Evolutionary conservation across 2,888 invertebrate genomes (phyloP), one percentile per base, ranked within the genome.

Genomic region (Teleogryllus oceanicus): DNA sequence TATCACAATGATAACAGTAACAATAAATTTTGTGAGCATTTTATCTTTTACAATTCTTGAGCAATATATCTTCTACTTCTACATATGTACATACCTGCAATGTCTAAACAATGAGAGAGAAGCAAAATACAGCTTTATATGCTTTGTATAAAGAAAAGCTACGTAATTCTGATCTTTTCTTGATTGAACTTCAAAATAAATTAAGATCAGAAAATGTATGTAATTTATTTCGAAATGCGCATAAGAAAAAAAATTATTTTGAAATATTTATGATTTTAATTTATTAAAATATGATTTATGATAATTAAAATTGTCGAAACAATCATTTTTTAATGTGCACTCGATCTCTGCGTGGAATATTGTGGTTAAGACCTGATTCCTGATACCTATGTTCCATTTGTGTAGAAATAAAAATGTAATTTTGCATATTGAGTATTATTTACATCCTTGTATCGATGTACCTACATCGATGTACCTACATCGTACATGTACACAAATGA

Each of bases 11-110:
- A 62, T 62, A 62, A 62, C 62, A 62, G n/a, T 37, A 62, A 62
- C 62, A 62, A 62, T 62, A 62, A 62, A 62, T 62, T 62, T 62
- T 62, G 62, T 62, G 62, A 62, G 62, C n/a, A 62, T 62, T 62
- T 62, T 62, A n/a, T 62, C 62, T 62, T 62, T 62, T 62, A 62
- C 62, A 62, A 62, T 18, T 62, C 62, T 62, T 62, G n/a, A 62
- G 62, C 62, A 62, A 62, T 62, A 62, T 62, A 62, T 62, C 62
- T 62, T n/a, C 16, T 62, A 62, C n/a, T n/a, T 62, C 13, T 62
- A 62, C n/a, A 8, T 62, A 62, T 62, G 62, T 62, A 62, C n/a
- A 62, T 62, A 62, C 13, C 62, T 18, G 62, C n/a, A 62, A 62
- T 62, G 13, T n/a, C n/a, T 62, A 62, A 62, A n/a, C 13, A 18